Base-by-base conservation (phyloP, 2,113 vertebrate genomes). In the Sapajus apella region DNA sequence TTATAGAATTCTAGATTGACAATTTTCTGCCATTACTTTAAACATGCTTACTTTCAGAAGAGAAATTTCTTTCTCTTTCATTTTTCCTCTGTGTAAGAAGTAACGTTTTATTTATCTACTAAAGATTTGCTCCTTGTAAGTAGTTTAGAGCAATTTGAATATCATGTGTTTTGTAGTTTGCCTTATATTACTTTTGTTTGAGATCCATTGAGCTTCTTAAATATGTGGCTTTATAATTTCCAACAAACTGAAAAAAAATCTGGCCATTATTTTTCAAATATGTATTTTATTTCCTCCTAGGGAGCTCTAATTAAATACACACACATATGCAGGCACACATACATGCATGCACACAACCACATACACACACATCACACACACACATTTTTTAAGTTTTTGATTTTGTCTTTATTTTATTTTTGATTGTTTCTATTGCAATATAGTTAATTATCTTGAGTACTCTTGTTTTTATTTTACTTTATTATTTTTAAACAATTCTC, bases 201-300 rank as follows among this genome's bases (percentile, higher is more conserved):
- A 17, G 13, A 11, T 76, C 75, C 35, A 93, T 25, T 81, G 56
- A 96, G 43, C 20, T 77, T 89, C 20, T 40, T 76, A 30, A 70
- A 82, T 50, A 75, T 95, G 40, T 86, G 35, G 6, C 12, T 95
- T 95, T 76, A 68, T 75, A 58, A 81, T 90, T 79, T 93, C 75
- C 25, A 93, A 76, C 5, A 86, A 90, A 81, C 13, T 58, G 40
- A 68, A 6, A 23, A 45, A 8, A 61, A 88, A 17, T 68, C 6
- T 17, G 64, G 32, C 16, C 43, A 72, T 43, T 45, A 61, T 89
- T 66, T 55, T 93, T 84, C 64, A 68, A 68, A 35, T 68, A 68
- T 68, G 35, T 68, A 32, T 68, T 68, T 68, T 68, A 47, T 23
- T 70, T 32, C 18, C 32, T 7, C 3, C 73, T 64, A 35, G 25